Base-by-base conservation (phyloP, 2,113 vertebrate species). In the Rhabdornis inornatus region DNA sequence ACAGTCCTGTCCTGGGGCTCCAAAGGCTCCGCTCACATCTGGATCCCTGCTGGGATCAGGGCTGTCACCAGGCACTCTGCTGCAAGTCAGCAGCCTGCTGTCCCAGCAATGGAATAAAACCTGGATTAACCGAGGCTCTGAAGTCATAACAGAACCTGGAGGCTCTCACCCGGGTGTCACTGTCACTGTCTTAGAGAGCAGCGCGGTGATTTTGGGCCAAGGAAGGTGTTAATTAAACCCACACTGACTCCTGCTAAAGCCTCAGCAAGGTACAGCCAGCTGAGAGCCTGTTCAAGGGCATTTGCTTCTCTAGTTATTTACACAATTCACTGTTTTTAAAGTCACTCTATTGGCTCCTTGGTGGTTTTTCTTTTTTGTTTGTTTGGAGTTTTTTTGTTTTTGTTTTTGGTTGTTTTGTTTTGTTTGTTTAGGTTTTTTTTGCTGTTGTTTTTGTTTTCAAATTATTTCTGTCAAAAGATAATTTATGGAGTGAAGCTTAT, bases 181-280 rank as follows among this genome's bases (percentile, higher is more conserved):
- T 87, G 37, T 42, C 40, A 42, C 40, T 1, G 6, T 5, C 40
- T 76, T 31, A 49, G 65, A 53, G 82, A 76, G 10, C 37, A 70
- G 15, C 1, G 7, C 9, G 37, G 57, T 40, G 45, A 83, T 69
- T 94, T 65, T n/a, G 30, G 39, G 28, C 56, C 5, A 15, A 17
- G 40, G 63, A 90, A 94, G 74, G 91, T 94, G 94, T 91, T 95
- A 94, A 95, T 92, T 96, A 94, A 94, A 95, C 52, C 5, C 47
- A 47, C 35, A 5, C 1, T 15, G 57, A 35, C 27, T 83, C 47
- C 68, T 88, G 66, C 45, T 80, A 40, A 83, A 88, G 37, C 25
- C 49, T 87, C 37, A n/a, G 65, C 25, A 53, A 83, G 24, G 49
- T 40, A 7, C 21, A 25, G 86, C 52, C 10, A 63, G 59, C 45